These are phyloP conservation scores for Gymnobelideus leadbeateri DNA, from an alignment of 2,113 vertebrate species.

Conservation along the genomic window DNA sequence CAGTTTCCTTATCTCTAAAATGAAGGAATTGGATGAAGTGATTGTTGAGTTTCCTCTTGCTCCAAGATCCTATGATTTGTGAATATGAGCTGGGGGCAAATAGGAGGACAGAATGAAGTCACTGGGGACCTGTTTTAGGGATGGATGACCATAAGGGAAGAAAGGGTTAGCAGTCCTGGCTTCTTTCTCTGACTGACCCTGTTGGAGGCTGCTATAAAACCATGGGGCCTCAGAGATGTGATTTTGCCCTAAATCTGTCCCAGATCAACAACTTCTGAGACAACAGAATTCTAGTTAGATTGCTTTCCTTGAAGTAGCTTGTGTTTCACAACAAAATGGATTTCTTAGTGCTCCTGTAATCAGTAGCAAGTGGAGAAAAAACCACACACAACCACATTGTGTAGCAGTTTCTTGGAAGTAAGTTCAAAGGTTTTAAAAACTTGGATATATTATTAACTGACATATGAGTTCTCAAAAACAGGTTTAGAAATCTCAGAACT, in stretches of 20 bases:
- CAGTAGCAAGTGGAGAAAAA: slow-evolving; percentile 2
- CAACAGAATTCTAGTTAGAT: slow-evolving; percentile 8
- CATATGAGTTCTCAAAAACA: slow-evolving; percentile 59
- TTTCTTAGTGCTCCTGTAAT: slow-evolving; percentile 52
- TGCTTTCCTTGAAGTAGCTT: slow-evolving; percentile 49
- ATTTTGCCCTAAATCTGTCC: slow-evolving; percentile 23
- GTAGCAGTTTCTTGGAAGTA: slow-evolving; percentile 69
- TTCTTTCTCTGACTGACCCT: background rate
- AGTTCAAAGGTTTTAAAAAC: slow-evolving; percentile 68
- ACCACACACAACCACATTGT: background rate
- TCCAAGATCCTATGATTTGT: background rate
- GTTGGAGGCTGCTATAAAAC: background rate
- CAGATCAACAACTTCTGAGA: background rate
- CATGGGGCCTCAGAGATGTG: background rate
- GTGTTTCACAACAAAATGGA: slow-evolving; percentile 55
- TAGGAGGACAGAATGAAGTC: background rate
- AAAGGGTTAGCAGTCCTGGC: background rate
- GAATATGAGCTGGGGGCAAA: background rate
- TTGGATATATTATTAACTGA: slow-evolving; percentile 61
- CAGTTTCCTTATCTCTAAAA: background rate
- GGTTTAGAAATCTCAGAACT: slow-evolving; percentile 61
- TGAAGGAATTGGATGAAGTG: background rate
- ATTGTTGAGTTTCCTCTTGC: background rate
- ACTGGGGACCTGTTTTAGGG: background rate
- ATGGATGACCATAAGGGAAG: background rate